Evolutionary conservation across 2,888 invertebrate genomes (phyloP).

Genomic region (Lutraria lutraria): DNA sequence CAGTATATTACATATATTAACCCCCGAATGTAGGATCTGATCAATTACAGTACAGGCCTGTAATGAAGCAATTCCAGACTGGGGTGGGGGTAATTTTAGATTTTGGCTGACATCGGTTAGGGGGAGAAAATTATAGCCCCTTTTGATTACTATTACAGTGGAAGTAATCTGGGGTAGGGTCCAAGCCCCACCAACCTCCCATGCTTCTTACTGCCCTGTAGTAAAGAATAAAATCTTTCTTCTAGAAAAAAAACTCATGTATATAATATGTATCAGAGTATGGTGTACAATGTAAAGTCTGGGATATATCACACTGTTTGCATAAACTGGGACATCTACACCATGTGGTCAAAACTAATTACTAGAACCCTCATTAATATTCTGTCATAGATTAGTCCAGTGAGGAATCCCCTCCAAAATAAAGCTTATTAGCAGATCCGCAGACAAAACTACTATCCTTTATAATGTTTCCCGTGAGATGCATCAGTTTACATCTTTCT

Average conservation of each 20-base stretch:
- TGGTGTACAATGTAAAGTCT: background rate
- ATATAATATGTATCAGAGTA: background rate
- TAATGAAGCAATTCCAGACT: too few relatives aligned
- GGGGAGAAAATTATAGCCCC: too few relatives aligned
- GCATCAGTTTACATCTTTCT: conserved; percentile 26
- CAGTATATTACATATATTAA: background rate
- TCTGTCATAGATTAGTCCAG: background rate
- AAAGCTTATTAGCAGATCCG: conserved; percentile 33
- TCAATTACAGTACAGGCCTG: too few relatives aligned
- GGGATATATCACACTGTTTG: background rate
- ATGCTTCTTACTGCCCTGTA: too few relatives aligned
- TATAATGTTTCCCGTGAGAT: conserved; percentile 39
- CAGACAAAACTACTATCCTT: conserved; percentile 17
- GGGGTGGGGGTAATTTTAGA: too few relatives aligned
- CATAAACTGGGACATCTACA: background rate
- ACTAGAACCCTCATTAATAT: conserved; percentile 5
- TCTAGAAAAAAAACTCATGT: background rate
- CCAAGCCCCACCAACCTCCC: too few relatives aligned
- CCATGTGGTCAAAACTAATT: conserved; percentile 9
- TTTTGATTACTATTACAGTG: too few relatives aligned
- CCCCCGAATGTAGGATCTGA: background rate
- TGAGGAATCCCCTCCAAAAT: background rate
- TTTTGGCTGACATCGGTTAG: too few relatives aligned
- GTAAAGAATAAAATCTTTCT: background rate
- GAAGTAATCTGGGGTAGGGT: too few relatives aligned